Evolutionary conservation across 2,888 invertebrate genomes (phyloP), one percentile per base, ranked within the genome.

Genomic region (Chrysolina haemoptera): DNA sequence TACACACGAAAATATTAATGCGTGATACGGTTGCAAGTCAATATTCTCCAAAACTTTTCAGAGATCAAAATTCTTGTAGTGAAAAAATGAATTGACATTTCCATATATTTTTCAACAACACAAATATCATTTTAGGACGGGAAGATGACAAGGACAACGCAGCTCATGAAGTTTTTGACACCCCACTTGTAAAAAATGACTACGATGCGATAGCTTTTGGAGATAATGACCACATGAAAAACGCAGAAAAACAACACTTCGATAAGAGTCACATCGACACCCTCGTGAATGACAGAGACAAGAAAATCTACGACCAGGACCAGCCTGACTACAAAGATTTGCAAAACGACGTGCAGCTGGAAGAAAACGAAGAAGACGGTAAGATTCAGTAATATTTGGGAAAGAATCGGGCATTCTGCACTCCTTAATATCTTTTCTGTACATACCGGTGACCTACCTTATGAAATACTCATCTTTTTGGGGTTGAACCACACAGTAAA

Each of bases 351-450:
- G 82, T 73, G 14, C 76, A 75, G 40, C 50, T 77, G 22, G 81
- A 78, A 27, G 81, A 84, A 59, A 81, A 81, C 48, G 84, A 83
- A 50, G 90, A 89, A 80, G 90, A 90, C 83, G 90, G 90, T 90
- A 83, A 83, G 83, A 79, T 62, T 50, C 50, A 43, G 12, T 73
- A 65, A 22, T 62, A 35, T 62, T 48, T 70, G 50, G 20, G 10
- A 1, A 35, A 46, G 18, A 18, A 62, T 68, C 22, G n/a, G 59
- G 12, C 27, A n/a, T 59, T 59, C 22, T 4, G 27, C 22, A n/a
- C n/a, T 0, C 6, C 27, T 27, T 27, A 27, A 27, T 35, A 35
- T 35, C 35, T 35, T 35, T 35, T 35, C 35, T 35, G 35, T 35
- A 35, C 35, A 8, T 35, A 35, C 35, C 8, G 35, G 35, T 35